phyloP scores from a whole-genome alignment of 2,888 invertebrate genomes.

The Gonocerus acuteangulatus region DNA sequence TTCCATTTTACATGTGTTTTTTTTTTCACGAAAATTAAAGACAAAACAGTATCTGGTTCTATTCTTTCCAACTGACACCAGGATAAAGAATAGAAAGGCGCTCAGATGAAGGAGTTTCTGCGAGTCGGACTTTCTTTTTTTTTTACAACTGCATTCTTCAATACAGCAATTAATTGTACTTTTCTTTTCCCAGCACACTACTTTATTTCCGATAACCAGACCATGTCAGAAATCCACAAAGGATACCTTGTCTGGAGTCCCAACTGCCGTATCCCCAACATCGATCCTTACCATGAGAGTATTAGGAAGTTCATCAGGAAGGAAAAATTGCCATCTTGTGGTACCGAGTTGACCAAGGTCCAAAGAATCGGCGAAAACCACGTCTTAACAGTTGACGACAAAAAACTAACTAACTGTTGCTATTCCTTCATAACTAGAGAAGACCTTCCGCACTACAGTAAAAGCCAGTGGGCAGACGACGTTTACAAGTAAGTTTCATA shows the following conservation, averaged over 20 bases:
- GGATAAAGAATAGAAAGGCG: too few relatives aligned
- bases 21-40: too few relatives aligned
- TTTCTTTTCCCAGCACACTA: slow-evolving; percentile 28
- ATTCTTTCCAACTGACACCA: too few relatives aligned
- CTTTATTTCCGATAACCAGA: slow-evolving; percentile 28
- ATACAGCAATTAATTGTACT: too few relatives aligned
- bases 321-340: slow-evolving; percentile 45
- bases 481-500: slow-evolving; percentile 35
- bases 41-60: too few relatives aligned
- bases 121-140: too few relatives aligned
- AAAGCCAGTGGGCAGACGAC: slow-evolving; percentile 34
- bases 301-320: slow-evolving; percentile 50
- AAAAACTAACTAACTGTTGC: slow-evolving; percentile 41
- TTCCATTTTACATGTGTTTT: too few relatives aligned
- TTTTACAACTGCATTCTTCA: too few relatives aligned
- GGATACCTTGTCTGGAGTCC: slow-evolving; percentile 53
- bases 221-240: slow-evolving; percentile 31
- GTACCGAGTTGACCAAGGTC: slow-evolving; percentile 30
- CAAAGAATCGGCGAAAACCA: slow-evolving; percentile 17
- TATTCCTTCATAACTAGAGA: slow-evolving; percentile 41
- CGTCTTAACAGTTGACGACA: slow-evolving; percentile 14
- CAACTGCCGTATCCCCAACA: slow-evolving; percentile 55
- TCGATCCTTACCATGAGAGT: slow-evolving; percentile 49
- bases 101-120: too few relatives aligned
- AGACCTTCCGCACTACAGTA: slow-evolving; percentile 13